A percentile compares a stretch with the other conserved stretches of the same genome.
These are phyloP conservation scores for Pterophyllum scalare DNA, from an alignment of 2,113 vertebrate species.

Conservation along the genomic window DNA sequence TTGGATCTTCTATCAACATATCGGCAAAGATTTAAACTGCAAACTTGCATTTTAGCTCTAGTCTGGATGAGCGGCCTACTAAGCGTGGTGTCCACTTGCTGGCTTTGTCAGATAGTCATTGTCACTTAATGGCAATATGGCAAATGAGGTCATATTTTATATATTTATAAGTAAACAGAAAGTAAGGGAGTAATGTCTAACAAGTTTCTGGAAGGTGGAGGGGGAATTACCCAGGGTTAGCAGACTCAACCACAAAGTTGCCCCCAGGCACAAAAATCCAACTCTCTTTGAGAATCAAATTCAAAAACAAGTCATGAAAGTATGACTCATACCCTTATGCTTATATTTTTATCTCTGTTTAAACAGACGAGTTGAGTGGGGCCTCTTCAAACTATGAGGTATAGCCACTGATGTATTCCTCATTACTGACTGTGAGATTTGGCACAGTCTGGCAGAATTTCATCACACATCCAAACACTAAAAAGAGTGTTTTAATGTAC, in stretches of 20 bases:
- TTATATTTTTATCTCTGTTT: conserved; percentile 25
- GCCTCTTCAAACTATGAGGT: conserved; percentile 37
- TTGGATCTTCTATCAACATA: conserved; percentile 31
- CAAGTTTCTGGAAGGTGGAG: conserved; percentile 8
- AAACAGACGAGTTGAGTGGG: conserved; percentile 15
- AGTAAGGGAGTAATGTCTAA: neutral
- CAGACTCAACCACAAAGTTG: neutral
- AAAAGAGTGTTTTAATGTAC: conserved; percentile 29
- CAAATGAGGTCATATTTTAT: conserved; percentile 25
- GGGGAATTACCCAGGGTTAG: conserved; percentile 8
- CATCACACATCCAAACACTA: conserved; percentile 35
- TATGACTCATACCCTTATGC: conserved; percentile 14
- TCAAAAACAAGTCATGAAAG: conserved; percentile 29
- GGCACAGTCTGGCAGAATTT: conserved; percentile 58
- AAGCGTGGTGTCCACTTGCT: conserved; percentile 3
- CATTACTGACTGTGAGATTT: conserved; percentile 73
- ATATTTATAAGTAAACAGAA: conserved; percentile 18
- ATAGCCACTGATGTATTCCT: conserved; percentile 45
- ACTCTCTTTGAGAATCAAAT: neutral
- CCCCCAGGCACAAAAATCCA: neutral
- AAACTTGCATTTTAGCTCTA: conserved; percentile 5
- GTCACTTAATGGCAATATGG: conserved; percentile 7
- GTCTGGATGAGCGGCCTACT: conserved; percentile 4
- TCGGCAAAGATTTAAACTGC: conserved; percentile 18
- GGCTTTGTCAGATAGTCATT: neutral